These are phyloP conservation scores for Callipepla californica DNA, from an alignment of 2,113 vertebrate species.

Conservation along the genomic window DNA sequence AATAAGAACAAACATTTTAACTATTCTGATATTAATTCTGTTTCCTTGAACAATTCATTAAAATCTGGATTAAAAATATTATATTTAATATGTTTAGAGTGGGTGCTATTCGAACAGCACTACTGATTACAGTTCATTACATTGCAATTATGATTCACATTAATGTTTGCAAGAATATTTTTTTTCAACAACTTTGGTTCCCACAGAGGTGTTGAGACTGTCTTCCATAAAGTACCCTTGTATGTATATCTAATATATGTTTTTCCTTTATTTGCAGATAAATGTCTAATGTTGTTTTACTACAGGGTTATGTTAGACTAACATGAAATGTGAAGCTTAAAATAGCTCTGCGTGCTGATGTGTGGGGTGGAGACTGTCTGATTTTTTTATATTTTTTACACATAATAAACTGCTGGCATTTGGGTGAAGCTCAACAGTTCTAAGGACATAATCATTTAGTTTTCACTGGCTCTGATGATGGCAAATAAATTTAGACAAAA, in stretches of 20 bases:
- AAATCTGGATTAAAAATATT: not conserved
- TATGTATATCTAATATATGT: not conserved
- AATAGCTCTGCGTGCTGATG: not conserved
- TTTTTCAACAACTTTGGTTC: not conserved
- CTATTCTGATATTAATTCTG: not conserved
- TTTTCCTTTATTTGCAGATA: not conserved
- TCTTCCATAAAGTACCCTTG: not conserved
- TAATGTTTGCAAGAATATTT: not conserved
- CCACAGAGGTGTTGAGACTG: not conserved
- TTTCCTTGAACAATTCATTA: not conserved
- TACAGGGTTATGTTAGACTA: not conserved
- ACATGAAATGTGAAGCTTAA: slow-evolving; percentile 29
- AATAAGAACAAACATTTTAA: not conserved
- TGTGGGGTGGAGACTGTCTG: not conserved
- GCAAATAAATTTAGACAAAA: not conserved
- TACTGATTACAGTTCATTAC: not conserved
- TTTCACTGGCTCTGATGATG: not conserved
- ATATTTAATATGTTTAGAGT: not conserved
- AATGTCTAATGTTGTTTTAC: not conserved
- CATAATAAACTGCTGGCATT: not conserved
- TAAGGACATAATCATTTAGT: not conserved
- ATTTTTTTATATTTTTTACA: not conserved
- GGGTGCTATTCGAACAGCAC: not conserved
- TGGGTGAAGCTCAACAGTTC: not conserved
- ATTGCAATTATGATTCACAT: not conserved